A percentile compares a stretch with the other conserved stretches of the same genome.
These are phyloP conservation scores for Tetranychus truncatus DNA, from an alignment of 2,888 invertebrate species.

Conservation along the genomic window DNA sequence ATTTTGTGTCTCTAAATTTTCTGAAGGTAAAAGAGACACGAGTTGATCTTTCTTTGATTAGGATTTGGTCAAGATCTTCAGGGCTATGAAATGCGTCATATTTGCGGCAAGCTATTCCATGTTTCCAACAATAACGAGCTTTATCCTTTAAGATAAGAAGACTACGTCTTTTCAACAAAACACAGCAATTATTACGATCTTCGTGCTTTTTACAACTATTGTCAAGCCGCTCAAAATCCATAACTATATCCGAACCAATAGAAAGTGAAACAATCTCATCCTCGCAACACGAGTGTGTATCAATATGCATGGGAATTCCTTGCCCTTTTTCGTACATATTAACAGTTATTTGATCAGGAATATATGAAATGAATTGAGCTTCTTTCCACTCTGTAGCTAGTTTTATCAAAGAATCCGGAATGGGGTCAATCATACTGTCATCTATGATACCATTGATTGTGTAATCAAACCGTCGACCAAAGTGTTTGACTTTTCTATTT, in stretches of 20 bases:
- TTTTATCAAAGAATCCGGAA: conserved; percentile 40
- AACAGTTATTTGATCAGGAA: conserved; percentile 64
- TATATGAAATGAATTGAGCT: conserved; percentile 41
- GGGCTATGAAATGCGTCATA: neutral
- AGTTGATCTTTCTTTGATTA: neutral
- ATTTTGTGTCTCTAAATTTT: neutral
- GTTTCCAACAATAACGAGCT: conserved; percentile 40
- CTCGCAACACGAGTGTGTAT: conserved; percentile 84
- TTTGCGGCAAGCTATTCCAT: conserved; percentile 18
- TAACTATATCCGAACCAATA: conserved; percentile 53
- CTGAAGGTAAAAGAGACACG: neutral
- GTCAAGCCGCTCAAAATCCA: conserved; percentile 59
- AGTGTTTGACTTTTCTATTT: conserved; percentile 69
- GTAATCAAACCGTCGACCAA: conserved; percentile 77
- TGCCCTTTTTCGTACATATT: conserved; percentile 68
- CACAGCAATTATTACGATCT: conserved; percentile 38
- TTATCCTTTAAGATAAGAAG: conserved; percentile 61
- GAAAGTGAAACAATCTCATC: conserved; percentile 71
- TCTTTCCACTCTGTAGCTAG: conserved; percentile 39
- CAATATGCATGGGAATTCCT: conserved; percentile 84
- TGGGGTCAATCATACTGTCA: conserved; percentile 49
- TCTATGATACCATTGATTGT: conserved; percentile 43
- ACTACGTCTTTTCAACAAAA: conserved; percentile 49
- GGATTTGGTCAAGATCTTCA: neutral
- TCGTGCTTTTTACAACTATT: too few species aligned